These are phyloP conservation scores for Zosterops pallidus DNA, from an alignment of 2,113 vertebrate genomes.

Conservation along the genomic window DNA sequence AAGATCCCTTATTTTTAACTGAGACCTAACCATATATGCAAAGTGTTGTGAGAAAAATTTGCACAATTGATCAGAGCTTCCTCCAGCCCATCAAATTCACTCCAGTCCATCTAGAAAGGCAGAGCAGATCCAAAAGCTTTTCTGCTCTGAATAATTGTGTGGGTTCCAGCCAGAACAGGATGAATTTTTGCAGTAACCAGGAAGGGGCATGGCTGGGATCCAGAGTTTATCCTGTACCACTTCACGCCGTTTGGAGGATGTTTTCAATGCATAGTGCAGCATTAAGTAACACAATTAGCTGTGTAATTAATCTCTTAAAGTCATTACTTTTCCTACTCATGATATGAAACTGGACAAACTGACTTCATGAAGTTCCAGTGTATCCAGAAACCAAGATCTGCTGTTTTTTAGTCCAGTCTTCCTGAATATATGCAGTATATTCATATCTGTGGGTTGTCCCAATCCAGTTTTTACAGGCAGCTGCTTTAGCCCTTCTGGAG, in stretches of 20 bases:
- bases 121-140: not conserved
- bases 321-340: not conserved
- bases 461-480: not conserved
- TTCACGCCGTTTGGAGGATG: fast-evolving
- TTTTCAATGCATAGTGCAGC: not conserved
- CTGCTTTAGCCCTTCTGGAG: conserved; percentile 3
- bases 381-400: not conserved
- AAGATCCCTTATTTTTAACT: not conserved
- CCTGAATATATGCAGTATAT: not conserved
- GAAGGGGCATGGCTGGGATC: not conserved
- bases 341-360: not conserved
- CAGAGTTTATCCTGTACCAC: fast-evolving
- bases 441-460: not conserved
- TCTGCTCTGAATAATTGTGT: not conserved
- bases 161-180: not conserved
- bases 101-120: not conserved
- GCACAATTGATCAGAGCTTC: not conserved
- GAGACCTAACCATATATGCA: not conserved
- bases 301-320: not conserved
- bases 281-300: not conserved
- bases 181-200: not conserved
- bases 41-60: not conserved
- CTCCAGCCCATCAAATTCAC: not conserved
- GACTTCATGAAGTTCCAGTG: not conserved
- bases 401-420: not conserved